Percentiles rank a stretch among this genome's conserved stretches.
Conservation (phyloP, 2,113 vertebrate species). For the Calidris pygmaea region DNA sequence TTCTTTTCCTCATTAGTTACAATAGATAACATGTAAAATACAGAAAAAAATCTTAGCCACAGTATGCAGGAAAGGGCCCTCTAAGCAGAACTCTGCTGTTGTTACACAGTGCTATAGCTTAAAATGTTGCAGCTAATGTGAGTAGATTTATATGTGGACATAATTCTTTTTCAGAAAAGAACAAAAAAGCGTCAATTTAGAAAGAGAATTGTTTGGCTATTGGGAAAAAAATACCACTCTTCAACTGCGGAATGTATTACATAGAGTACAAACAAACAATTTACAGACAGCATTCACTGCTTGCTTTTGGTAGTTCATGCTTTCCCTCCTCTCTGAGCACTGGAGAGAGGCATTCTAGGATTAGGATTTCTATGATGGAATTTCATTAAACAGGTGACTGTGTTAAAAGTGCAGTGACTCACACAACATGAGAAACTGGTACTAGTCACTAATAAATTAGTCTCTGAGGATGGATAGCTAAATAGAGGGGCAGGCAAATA, state of each 20-base stretch:
- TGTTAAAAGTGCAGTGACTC: conserved; percentile 34
- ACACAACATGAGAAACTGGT: neutral
- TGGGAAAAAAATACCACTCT: neutral
- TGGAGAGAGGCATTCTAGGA: conserved; percentile 45
- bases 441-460: neutral
- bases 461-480: neutral
- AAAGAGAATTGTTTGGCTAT: neutral
- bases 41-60: neutral
- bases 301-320: neutral
- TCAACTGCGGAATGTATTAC: neutral
- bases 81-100: neutral
- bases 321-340: conserved; percentile 13
- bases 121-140: neutral
- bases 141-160: neutral
- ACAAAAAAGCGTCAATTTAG: neutral
- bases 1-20: neutral
- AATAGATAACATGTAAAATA: neutral
- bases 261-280: neutral
- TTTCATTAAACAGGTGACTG: conserved; percentile 57
- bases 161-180: neutral
- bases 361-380: conserved; percentile 56
- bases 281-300: neutral
- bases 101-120: neutral
- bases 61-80: neutral
- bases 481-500: neutral